Base-by-base conservation (phyloP, 35 echinoderm and acorn worm genomes). In the Ophiothrix spiculata region DNA sequence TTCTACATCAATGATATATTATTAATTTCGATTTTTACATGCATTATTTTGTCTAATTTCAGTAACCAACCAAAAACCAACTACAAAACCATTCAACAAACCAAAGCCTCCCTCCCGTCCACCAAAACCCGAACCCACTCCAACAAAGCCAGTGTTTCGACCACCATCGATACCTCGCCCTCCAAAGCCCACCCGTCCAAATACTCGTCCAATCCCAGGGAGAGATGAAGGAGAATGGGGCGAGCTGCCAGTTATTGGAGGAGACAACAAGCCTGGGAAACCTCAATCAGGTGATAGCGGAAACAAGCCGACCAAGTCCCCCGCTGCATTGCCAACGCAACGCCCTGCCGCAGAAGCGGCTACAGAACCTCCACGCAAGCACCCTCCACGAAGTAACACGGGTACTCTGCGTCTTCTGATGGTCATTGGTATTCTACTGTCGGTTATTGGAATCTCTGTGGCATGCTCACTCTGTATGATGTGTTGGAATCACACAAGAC, bases 401-500 rank as follows among this genome's bases (percentile, higher is more conserved):
- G 23, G 23, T 25, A 69, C 60, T 28, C 60, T 69, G 17, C 60
- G 60, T 69, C 23, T 69, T 11, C 21, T 69, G 60, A 69, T 69
- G 60, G 60, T 69, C 25, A 69, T 69, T n/a, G 60, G 60, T 69
- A 69, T 69, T n/a, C 25, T 69, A 69, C 42, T 69, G 60, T 69
- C 60, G 29, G 60, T 69, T 12, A 69, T 69, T 69, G 60, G 60
- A n/a, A 69, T 69, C 8, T 69, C 60, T n/a, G 60, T 69, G 17
- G 60, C 60, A 2, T 69, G 60, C 42, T 49, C 60, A n/a, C 60
- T 69, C 3, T 69, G 60, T n/a, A 69, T 69, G 60, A 69, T 49
- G 60, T 69, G 60, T n/a, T 69, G 60, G 60, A 69, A 69, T 28
- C 60, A 69, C 60, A 69, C 60, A 54, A 69, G 29, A 69, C 60